Conservation (phyloP, 1,140 invertebrate species). For the Drosophila ananassae region DNA sequence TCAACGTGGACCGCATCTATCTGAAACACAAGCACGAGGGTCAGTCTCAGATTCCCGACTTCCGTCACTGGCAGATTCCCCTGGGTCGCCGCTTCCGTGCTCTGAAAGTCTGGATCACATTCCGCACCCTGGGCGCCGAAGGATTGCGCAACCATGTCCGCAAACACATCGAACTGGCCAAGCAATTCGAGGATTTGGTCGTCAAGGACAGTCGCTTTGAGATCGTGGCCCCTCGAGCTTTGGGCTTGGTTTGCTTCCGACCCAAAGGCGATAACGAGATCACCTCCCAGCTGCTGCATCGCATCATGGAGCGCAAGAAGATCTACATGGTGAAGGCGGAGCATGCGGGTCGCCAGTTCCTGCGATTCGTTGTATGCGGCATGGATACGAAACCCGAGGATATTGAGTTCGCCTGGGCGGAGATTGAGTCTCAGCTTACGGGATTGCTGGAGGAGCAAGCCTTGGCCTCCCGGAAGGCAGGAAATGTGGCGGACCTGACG, state of each 20-base stretch:
- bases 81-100: conserved; percentile 96
- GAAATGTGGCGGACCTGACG: conserved; percentile 56
- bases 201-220: conserved; percentile 91
- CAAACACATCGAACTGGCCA: conserved; percentile 89
- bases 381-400: conserved; percentile 89
- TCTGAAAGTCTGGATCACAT: conserved; percentile 97
- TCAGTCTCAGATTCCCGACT: conserved; percentile 91
- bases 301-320: conserved; percentile 90
- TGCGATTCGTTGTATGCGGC: conserved; percentile 94
- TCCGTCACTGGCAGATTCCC: conserved; percentile 98
- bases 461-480: conserved; percentile 39
- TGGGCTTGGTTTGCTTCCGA: conserved; percentile 96
- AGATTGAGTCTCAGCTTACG: conserved; percentile 87
- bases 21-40: conserved; percentile 89
- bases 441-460: conserved; percentile 36
- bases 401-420: conserved; percentile 92
- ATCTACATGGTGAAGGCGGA: conserved; percentile 94
- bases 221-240: conserved; percentile 88
- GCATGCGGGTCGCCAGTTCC: conserved; percentile 88
- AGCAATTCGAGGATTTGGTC: conserved; percentile 90
- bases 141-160: conserved; percentile 92
- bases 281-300: conserved; percentile 90
- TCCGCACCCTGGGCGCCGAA: conserved; percentile 92
- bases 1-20: conserved; percentile 97
- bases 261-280: conserved; percentile 90